phyloP scores from a whole-genome alignment of 2,888 invertebrate species.

The Magallana nippona region DNA sequence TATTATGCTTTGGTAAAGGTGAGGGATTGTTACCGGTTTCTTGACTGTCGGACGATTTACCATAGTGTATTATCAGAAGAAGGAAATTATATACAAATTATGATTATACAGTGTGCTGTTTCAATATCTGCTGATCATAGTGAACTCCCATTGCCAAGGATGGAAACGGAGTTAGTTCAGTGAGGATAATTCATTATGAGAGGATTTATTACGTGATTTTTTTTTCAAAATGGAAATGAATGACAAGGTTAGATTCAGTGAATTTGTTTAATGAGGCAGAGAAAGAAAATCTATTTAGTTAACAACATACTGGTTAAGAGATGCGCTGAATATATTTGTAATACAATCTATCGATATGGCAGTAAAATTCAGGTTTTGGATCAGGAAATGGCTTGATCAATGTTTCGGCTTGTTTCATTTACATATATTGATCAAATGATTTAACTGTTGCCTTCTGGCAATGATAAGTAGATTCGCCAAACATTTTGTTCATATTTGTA shows the following conservation, averaged over 20 bases:
- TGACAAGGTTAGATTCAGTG: neutral
- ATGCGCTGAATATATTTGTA: neutral
- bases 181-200: neutral
- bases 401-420: slow-evolving; percentile 33
- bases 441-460: slow-evolving; percentile 22
- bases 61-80: neutral
- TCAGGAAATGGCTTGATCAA: slow-evolving; percentile 23
- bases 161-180: neutral
- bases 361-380: slow-evolving; percentile 8
- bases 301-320: neutral
- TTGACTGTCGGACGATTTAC: neutral
- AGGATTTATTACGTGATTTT: too few relatives aligned
- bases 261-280: slow-evolving; percentile 11
- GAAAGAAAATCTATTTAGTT: neutral
- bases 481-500: slow-evolving; percentile 30
- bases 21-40: slow-evolving; percentile 9
- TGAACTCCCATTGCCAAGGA: neutral
- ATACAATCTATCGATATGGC: slow-evolving; percentile 6
- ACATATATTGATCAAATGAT: slow-evolving; percentile 30
- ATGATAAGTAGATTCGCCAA: slow-evolving; percentile 24
- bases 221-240: slow-evolving; percentile 8
- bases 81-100: neutral
- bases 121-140: neutral
- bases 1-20: slow-evolving; percentile 26
- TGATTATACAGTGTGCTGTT: neutral